Percentiles rank a stretch among this genome's conserved stretches.
Evolutionary conservation across 2,797 vertebrate genomes (phyloP).

Genomic region (Sciurus carolinensis): DNA sequence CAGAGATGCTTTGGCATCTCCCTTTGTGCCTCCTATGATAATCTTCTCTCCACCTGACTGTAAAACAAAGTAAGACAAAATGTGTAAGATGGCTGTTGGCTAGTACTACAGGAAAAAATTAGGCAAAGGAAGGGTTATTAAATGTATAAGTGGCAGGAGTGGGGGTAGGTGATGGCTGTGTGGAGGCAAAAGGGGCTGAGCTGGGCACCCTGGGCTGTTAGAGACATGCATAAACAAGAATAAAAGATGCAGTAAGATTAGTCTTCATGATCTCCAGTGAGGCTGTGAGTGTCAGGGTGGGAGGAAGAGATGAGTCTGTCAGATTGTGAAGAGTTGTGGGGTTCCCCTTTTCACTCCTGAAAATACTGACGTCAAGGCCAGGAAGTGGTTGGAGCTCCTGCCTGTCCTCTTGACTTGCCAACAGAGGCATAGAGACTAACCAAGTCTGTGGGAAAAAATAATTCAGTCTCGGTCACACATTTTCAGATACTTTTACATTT

Average conservation of each 20-base stretch:
- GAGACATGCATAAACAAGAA: neutral
- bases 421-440: neutral
- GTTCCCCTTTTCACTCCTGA: neutral
- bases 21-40: neutral
- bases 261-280: neutral
- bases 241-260: neutral
- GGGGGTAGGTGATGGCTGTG: neutral
- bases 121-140: neutral
- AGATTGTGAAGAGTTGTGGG: neutral
- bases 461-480: neutral
- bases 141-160: neutral
- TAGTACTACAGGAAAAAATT: neutral
- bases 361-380: neutral
- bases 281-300: neutral
- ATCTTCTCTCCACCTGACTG: neutral
- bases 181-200: neutral
- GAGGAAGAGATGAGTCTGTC: neutral
- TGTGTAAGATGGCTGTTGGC: neutral
- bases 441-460: neutral
- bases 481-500: slow-evolving; percentile 31
- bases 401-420: neutral
- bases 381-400: neutral
- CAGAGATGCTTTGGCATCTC: neutral
- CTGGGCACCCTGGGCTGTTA: neutral
- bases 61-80: neutral